Conservation (phyloP, 30 jellyfish, hydroid and myxozoan species). For the Nemopilema nomurai region DNA sequence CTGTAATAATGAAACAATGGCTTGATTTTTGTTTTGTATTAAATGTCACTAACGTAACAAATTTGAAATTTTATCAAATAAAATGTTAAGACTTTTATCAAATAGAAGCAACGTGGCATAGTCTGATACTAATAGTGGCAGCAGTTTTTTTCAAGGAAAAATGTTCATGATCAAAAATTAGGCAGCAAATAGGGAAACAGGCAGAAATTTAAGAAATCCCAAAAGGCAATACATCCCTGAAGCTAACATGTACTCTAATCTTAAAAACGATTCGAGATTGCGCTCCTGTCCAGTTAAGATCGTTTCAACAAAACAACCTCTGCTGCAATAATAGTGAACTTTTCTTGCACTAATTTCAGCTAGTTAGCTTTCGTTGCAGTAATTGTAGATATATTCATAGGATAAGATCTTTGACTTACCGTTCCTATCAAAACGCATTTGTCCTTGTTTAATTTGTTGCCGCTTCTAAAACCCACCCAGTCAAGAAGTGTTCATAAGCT, state of each 20-base stretch:
- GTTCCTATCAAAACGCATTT: neutral
- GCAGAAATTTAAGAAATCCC: neutral
- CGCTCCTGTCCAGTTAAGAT: neutral
- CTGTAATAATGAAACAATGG: neutral
- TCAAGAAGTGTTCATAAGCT: neutral
- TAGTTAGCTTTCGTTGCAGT: neutral
- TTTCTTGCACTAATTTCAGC: neutral
- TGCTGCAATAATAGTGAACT: neutral
- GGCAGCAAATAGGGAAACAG: neutral
- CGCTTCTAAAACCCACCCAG: neutral
- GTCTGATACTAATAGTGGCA: neutral
- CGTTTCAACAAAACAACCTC: neutral
- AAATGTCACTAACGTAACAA: neutral
- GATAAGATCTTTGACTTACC: neutral
- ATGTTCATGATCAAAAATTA: neutral
- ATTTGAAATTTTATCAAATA: neutral
- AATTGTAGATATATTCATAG: neutral
- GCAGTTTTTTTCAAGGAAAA: neutral
- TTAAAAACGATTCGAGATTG: neutral
- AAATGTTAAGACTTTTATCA: neutral
- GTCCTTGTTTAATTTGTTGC: neutral
- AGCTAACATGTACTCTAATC: neutral
- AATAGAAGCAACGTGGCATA: neutral
- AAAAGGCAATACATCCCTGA: neutral
- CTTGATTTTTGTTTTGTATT: neutral